A percentile compares a stretch with the other conserved stretches of the same genome.
Conservation (phyloP, 2,113 vertebrate genomes). For the Xenopus tropicalis region DNA sequence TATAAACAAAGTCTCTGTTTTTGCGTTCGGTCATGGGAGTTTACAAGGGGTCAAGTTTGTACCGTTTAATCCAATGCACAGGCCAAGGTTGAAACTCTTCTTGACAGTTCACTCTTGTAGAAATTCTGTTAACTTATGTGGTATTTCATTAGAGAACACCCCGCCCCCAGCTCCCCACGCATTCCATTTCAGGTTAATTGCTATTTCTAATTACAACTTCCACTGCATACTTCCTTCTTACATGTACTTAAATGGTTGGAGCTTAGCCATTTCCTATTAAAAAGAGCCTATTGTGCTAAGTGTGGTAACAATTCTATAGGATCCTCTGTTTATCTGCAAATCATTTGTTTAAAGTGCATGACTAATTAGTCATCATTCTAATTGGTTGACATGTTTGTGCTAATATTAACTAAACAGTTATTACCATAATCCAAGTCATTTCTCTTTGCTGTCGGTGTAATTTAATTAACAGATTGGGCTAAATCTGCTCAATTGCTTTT, state of each 20-base stretch:
- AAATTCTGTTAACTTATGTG: neutral
- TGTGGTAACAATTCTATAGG: constrained; percentile 7
- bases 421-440: constrained; percentile 22
- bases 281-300: constrained; percentile 15
- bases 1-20: constrained; percentile 22
- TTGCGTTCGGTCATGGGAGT: constrained; percentile 33
- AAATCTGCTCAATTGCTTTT: constrained; percentile 21
- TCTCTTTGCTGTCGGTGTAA: constrained; percentile 11
- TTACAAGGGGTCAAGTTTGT: constrained; percentile 38
- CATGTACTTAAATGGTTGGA: constrained; percentile 1
- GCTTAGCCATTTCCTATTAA: constrained; percentile 8
- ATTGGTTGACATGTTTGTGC: constrained; percentile 31
- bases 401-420: constrained; percentile 38
- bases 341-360: constrained; percentile 3
- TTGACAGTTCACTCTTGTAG: constrained; percentile 19
- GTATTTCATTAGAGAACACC: neutral
- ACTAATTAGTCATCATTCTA: constrained; percentile 27
- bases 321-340: constrained; percentile 28
- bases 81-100: constrained; percentile 14
- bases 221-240: neutral
- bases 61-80: constrained; percentile 15
- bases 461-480: constrained; percentile 29
- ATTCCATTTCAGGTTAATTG: constrained; percentile 18
- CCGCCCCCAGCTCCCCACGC: neutral
- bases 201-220: constrained; percentile 6